A percentile compares a stretch with the other conserved stretches of the same genome.
phyloP scores from a whole-genome alignment of 2,113 vertebrate species.

The Caranx melampygus region DNA sequence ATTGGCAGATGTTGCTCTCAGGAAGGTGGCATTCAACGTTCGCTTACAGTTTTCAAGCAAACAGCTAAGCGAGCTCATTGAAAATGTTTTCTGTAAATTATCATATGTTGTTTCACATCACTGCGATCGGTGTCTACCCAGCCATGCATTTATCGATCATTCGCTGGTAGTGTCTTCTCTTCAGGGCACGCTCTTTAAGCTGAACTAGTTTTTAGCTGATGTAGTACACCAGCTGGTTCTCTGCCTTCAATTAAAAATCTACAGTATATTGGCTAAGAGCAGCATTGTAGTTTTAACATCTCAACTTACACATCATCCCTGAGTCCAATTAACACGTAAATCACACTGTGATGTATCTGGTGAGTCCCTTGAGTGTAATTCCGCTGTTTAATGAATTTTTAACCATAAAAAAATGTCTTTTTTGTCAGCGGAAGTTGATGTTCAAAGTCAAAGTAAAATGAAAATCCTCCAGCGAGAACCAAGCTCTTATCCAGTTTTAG shows the following conservation, averaged over 20 bases:
- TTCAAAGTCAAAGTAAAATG: constrained; percentile 44
- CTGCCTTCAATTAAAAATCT: neutral
- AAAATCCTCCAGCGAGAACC: neutral
- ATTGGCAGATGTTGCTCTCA: neutral
- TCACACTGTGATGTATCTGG: constrained; percentile 23
- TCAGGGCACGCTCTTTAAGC: neutral
- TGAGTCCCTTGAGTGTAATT: constrained; percentile 18
- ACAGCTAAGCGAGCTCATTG: constrained; percentile 9
- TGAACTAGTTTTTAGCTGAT: constrained; percentile 5
- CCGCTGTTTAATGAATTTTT: constrained; percentile 45
- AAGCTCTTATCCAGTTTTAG: constrained; percentile 22
- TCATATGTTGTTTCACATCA: neutral
- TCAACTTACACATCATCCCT: constrained; percentile 26
- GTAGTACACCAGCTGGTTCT: neutral
- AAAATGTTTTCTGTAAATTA: constrained; percentile 9
- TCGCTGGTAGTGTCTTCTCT: neutral
- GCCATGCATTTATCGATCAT: neutral
- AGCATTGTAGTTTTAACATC: constrained; percentile 27
- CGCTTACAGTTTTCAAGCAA: constrained; percentile 9
- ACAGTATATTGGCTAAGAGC: constrained; percentile 2
- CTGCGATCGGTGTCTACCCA: neutral
- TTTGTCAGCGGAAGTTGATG: constrained; percentile 25
- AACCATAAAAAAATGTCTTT: constrained; percentile 31
- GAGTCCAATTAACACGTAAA: constrained; percentile 59
- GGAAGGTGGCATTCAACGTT: neutral